phyloP scores from a whole-genome alignment of 1,140 invertebrate species.

The Brachionus calyciflorus region DNA sequence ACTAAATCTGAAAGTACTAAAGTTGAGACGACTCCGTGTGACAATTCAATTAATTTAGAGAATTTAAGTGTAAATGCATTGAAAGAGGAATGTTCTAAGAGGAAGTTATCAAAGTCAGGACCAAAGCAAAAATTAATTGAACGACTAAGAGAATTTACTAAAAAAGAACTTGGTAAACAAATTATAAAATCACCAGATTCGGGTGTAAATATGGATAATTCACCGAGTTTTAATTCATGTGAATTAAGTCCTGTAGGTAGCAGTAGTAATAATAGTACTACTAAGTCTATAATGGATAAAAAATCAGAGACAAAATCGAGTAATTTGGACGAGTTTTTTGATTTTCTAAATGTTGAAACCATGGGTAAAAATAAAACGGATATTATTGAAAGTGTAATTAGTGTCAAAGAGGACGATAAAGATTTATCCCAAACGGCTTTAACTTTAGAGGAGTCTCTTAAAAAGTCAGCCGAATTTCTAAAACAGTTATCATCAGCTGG shows the following conservation, averaged over 20 bases:
- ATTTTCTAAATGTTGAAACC: not conserved
- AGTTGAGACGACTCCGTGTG: not conserved
- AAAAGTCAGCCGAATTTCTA: conserved; percentile 13
- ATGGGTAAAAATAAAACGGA: not conserved
- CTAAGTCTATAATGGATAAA: too few relatives aligned
- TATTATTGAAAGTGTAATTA: too few relatives aligned
- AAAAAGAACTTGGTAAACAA: conserved; percentile 17
- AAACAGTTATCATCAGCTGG: conserved; percentile 15
- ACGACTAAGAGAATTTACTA: not conserved
- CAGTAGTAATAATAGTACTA: too few relatives aligned
- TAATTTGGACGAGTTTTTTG: not conserved
- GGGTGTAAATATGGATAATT: conserved; percentile 21
- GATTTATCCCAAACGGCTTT: conserved; percentile 8
- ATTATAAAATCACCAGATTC: conserved; percentile 24
- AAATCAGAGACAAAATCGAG: not conserved
- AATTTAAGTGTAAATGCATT: conserved; percentile 19
- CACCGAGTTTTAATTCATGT: not conserved
- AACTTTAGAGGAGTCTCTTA: conserved; percentile 9
- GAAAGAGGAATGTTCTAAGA: conserved; percentile 32
- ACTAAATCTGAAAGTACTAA: not conserved
- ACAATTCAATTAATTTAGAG: not conserved
- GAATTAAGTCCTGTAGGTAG: not conserved
- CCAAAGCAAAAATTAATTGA: conserved; percentile 32
- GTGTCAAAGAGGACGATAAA: not conserved
- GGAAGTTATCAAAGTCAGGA: conserved; percentile 31